A percentile compares a stretch with the other conserved stretches of the same genome.
Evolutionary conservation across 2,797 vertebrate species (phyloP).

Genomic region (Psittacula derbiana): DNA sequence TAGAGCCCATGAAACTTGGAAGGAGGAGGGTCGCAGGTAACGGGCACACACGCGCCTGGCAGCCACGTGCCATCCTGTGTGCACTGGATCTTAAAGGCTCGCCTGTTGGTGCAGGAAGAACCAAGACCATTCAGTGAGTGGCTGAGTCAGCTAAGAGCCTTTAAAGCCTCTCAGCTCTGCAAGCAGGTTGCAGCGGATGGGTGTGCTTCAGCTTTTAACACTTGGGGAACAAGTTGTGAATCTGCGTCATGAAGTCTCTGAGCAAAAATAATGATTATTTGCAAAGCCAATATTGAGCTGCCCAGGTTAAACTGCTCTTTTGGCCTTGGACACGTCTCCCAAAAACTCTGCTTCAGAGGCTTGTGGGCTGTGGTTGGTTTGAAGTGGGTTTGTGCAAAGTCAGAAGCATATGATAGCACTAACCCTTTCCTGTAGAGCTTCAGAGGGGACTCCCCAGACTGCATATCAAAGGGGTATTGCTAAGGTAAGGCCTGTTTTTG

Average conservation of each 20-base stretch:
- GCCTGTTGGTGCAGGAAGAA: constrained; percentile 73
- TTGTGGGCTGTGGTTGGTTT: constrained; percentile 47
- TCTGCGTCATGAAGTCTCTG: constrained; percentile 21
- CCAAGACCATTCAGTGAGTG: not conserved
- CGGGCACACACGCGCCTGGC: constrained; percentile 87
- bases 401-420: constrained; percentile 9
- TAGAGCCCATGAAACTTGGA: constrained; percentile 92
- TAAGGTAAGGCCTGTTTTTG: not conserved
- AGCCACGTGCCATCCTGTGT: constrained; percentile 95
- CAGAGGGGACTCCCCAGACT: constrained; percentile 62
- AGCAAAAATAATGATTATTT: constrained; percentile 37
- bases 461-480: constrained; percentile 47
- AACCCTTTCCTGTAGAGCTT: constrained; percentile 48
- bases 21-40: constrained; percentile 91
- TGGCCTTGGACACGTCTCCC: not conserved
- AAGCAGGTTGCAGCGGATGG: constrained; percentile 44
- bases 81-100: constrained; percentile 94
- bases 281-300: constrained; percentile 6
- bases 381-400: constrained; percentile 58
- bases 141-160: constrained; percentile 30
- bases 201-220: not conserved
- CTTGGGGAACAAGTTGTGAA: not conserved
- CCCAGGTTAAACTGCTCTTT: not conserved
- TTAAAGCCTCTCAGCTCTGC: not conserved
- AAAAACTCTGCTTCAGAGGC: not conserved